Base-by-base conservation (phyloP, 2,888 invertebrate species). In the Oligia strigilis region DNA sequence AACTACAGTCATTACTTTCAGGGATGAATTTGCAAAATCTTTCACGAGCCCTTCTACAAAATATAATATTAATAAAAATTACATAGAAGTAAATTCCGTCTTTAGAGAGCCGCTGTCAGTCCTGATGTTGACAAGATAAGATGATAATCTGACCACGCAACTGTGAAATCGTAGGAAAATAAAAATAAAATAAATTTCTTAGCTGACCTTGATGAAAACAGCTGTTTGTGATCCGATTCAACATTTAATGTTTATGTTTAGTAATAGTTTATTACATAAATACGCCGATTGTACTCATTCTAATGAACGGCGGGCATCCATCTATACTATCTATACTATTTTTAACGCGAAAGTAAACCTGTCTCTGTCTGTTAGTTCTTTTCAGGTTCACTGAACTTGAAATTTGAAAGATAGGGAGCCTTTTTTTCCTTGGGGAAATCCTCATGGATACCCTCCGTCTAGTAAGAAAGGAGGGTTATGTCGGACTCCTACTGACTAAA, bases 171-270 rank as follows among this genome's bases (percentile, higher is more conserved):
- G 60, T 46, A 8, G 19, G 19, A n/a, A 75, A 60, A 81, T 62
- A 66, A 81, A 69, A 75, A 60, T 75, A 52, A 70, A 70, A 60
- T 49, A 52, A 13, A n/a, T 60, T 62, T 71, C 8, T 75, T 23
- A 19, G 36, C 14, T 36, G 81, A 81, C 81, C 81, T 81, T 75
- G 75, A 8, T 60, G 4, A 2, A 52, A 49, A 81, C 80, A 81
- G 81, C 75, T 81, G 81, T 40, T 70, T 71, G 64, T 70, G 75
- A 81, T 81, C 58, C 14, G 19, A 60, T 81, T 11, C 29, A 40
- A 58, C 36, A 23, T 58, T 14, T 36, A 36, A 67, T 67, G 58
- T 70, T 81, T 70, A 75, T 43, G 49, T 65, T 70, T 43, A n/a
- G n/a, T n/a, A 43, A 19, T 6, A 2, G 75, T 60, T 81, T 81